Evolutionary conservation across 2,113 vertebrate species (phyloP), one percentile per base, ranked within the genome.

Genomic region (Cinclus mexicanus): DNA sequence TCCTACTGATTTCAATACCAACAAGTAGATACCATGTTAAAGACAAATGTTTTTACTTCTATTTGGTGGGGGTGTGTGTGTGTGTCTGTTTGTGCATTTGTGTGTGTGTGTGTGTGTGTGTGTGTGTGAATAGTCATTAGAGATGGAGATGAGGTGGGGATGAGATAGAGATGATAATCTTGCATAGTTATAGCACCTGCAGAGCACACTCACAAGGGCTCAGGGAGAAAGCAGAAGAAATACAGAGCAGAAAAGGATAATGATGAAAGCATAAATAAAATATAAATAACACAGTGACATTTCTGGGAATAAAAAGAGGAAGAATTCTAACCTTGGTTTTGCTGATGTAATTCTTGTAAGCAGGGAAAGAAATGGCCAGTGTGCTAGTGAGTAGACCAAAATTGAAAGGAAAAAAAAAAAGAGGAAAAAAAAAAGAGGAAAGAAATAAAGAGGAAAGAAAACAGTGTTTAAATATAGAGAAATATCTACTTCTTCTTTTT

Each of bases 231-330:
- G 59, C 37, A 86, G 55, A 31, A 83, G 76, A 94, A 94, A 92
- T 41, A 55, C 26, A 78, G 35, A 87, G 68, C 25, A 91, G 56
- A 63, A 37, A 79, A 71, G 31, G 39, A 77, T 64, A 72, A 25
- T 59, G 42, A 74, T 53, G 35, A 83, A 83, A 91, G 11, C 37
- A 49, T 56, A 90, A 82, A 52, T 55, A 79, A 82, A 75, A 75
- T 31, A 56, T 33, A 90, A 89, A 64, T 26, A 83, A 69, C 59
- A 26, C 24, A 23, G 12, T 65, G 47, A 20, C 31, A 67, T 64
- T 92, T 95, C 82, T 83, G 87, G 63, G 71, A 86, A 95, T 75
- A 83, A 74, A 91, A 94, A 83, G 56, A 31, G 68, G 92, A 94
- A 94, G 75, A 57, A 67, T 69, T 76, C 20, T 74, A 75, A 67